These are phyloP conservation scores for Eriosoma lanigerum DNA, from an alignment of 1,140 invertebrate genomes.

Conservation along the genomic window DNA sequence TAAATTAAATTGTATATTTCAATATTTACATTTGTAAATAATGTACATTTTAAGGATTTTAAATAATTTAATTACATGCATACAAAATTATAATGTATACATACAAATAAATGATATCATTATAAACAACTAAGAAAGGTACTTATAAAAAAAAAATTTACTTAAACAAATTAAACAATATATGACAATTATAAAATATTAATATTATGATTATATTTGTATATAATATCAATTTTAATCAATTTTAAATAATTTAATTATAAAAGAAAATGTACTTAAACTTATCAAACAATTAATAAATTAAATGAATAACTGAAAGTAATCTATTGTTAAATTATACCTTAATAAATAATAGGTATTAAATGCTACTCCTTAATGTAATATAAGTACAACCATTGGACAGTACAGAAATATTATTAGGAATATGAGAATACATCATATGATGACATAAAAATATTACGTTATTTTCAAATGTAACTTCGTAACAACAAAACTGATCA, in stretches of 20 bases:
- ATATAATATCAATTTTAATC: too few relatives aligned
- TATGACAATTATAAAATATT: not conserved
- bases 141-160: too few relatives aligned
- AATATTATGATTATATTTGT: not conserved
- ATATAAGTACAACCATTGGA: not conserved
- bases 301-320: too few relatives aligned
- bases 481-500: not conserved
- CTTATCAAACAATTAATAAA: too few relatives aligned
- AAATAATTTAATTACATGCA: not conserved
- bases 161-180: too few relatives aligned
- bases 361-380: conserved; percentile 1
- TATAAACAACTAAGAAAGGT: too few relatives aligned
- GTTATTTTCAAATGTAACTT: not conserved
- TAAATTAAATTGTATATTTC: not conserved
- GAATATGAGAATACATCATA: conserved; percentile 15
- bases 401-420: not conserved
- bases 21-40: not conserved
- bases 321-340: not conserved
- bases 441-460: not conserved
- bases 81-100: conserved; percentile 3
- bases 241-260: too few relatives aligned
- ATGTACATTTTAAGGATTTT: conserved; percentile 7
- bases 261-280: not conserved
- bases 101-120: not conserved
- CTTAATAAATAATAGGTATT: not conserved